A percentile compares a stretch with the other conserved stretches of the same genome.
phyloP scores from a whole-genome alignment of 2,888 invertebrate species.

The Sympetrum striolatum region DNA sequence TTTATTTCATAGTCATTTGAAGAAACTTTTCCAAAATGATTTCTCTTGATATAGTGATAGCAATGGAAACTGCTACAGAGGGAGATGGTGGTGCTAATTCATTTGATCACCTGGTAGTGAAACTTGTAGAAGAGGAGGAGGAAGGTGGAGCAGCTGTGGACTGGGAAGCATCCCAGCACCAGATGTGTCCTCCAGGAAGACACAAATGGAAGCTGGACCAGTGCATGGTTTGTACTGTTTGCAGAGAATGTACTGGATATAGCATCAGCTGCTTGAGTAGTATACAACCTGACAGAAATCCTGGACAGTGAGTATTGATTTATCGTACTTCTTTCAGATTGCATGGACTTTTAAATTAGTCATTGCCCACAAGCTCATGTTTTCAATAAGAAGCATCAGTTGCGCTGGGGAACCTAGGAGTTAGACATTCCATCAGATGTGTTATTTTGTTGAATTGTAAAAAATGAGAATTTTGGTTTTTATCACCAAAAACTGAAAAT shows the following conservation, averaged over 20 bases:
- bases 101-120: not conserved
- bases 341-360: too few species aligned
- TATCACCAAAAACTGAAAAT: too few species aligned
- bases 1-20: not conserved
- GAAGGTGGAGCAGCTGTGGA: conserved; percentile 64
- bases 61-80: conserved; percentile 67
- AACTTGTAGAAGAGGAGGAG: conserved; percentile 65
- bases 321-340: too few species aligned
- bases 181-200: conserved; percentile 68
- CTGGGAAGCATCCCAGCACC: conserved; percentile 50
- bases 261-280: conserved; percentile 82
- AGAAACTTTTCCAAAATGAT: not conserved
- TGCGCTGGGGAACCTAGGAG: too few species aligned
- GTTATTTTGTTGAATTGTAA: too few species aligned
- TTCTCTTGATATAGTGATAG: conserved; percentile 52
- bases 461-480: too few species aligned
- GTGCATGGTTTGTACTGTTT: conserved; percentile 89
- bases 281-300: conserved; percentile 77
- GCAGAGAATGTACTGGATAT: conserved; percentile 93
- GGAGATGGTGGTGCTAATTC: conserved; percentile 49
- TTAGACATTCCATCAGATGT: too few species aligned
- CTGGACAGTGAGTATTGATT: conserved; percentile 77
- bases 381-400: too few species aligned
- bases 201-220: conserved; percentile 83
- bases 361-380: too few species aligned